These are phyloP conservation scores for Drosophila albomicans DNA, from an alignment of 1,140 invertebrate species.

Conservation along the genomic window DNA sequence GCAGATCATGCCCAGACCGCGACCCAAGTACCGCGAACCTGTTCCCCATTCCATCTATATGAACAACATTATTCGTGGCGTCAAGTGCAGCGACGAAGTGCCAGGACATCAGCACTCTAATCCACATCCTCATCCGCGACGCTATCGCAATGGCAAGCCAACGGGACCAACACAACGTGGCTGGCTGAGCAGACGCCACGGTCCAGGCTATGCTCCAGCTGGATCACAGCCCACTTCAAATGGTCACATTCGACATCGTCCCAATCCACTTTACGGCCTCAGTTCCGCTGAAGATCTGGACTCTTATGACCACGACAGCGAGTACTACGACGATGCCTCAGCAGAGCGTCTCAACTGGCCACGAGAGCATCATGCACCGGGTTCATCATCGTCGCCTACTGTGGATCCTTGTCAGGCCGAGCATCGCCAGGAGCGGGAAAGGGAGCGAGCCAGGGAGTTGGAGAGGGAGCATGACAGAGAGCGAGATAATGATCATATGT, in stretches of 20 bases:
- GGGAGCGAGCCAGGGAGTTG: neutral
- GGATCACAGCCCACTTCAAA: neutral
- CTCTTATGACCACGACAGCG: conserved; percentile 20
- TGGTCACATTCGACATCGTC: neutral
- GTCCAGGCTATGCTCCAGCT: neutral
- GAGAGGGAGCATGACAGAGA: conserved; percentile 5
- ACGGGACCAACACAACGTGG: neutral
- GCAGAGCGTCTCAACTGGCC: conserved; percentile 2
- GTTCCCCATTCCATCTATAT: conserved; percentile 67
- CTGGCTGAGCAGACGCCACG: conserved; percentile 19
- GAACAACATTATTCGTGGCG: conserved; percentile 67
- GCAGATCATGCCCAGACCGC: conserved; percentile 60
- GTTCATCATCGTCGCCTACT: neutral
- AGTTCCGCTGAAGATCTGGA: conserved; percentile 27
- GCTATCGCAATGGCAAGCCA: neutral
- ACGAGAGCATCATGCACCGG: neutral
- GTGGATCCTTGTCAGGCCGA: conserved; percentile 62
- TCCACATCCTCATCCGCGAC: neutral
- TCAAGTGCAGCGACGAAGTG: conserved; percentile 64
- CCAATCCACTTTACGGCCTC: conserved; percentile 4
- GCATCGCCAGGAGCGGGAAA: conserved; percentile 35
- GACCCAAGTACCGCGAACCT: conserved; percentile 55
- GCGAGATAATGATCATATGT: conserved; percentile 1
- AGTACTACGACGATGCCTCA: conserved; percentile 39
- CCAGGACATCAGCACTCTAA: neutral